Percentiles rank a stretch among this genome's conserved stretches.
phyloP scores from a whole-genome alignment of 2,888 invertebrate genomes.

The Diplolepis rosae region DNA sequence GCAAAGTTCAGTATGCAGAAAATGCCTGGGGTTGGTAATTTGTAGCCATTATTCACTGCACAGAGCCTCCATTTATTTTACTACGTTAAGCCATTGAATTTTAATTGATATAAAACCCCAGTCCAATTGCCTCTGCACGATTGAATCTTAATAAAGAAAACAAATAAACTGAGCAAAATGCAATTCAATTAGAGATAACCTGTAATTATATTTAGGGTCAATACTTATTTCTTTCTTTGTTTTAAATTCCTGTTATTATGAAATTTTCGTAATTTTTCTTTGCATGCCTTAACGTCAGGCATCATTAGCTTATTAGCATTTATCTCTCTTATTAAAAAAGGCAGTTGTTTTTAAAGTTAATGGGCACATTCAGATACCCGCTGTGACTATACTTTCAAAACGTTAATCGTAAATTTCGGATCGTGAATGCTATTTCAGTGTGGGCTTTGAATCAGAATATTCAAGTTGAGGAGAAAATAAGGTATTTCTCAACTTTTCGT shows the following conservation, averaged over 20 bases:
- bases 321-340: conserved; percentile 26
- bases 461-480: not conserved
- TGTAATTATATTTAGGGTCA: no score
- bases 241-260: not conserved
- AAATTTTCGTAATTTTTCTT: not conserved
- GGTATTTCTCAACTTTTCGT: conserved; percentile 8
- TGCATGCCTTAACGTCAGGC: not conserved
- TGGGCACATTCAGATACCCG: conserved; percentile 25
- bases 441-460: conserved; percentile 15
- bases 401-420: conserved; percentile 12
- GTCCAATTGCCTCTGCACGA: not conserved
- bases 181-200: not conserved
- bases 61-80: conserved; percentile 27
- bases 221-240: not conserved
- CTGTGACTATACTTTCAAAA: not conserved
- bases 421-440: conserved; percentile 13
- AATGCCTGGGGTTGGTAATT: conserved; percentile 28
- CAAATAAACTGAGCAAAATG: not conserved
- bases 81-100: conserved; percentile 25
- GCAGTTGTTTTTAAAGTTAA: conserved; percentile 28
- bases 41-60: conserved; percentile 27
- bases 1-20: conserved; percentile 25
- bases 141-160: conserved; percentile 1
- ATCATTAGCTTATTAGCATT: conserved; percentile 1
- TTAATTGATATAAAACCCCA: conserved; percentile 16